Evolutionary conservation across 2,888 invertebrate genomes (phyloP).

Genomic region (Meteorus cinctellus): DNA sequence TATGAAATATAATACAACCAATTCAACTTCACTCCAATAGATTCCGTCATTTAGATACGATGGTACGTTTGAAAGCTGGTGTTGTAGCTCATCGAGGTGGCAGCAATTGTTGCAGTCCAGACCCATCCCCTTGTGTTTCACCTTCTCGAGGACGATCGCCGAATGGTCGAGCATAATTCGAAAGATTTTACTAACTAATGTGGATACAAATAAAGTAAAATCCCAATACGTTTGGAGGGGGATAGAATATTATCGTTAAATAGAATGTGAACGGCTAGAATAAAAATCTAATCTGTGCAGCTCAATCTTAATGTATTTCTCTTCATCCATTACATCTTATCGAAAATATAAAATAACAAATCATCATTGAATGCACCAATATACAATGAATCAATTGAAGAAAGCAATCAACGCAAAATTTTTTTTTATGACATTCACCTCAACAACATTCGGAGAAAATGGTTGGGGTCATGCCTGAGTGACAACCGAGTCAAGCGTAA

Average conservation of each 20-base stretch:
- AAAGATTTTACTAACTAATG: background rate
- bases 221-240: background rate
- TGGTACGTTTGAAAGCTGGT: conserved; percentile 83
- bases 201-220: background rate
- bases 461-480: background rate
- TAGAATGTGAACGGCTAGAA: background rate
- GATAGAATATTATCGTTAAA: background rate
- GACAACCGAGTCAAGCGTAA: conserved; percentile 29
- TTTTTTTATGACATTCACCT: background rate
- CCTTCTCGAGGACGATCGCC: conserved; percentile 68
- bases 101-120: conserved; percentile 79
- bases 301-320: background rate
- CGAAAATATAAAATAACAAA: background rate
- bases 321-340: background rate
- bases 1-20: conserved; percentile 2
- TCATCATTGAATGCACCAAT: background rate
- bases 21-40: conserved; percentile 72
- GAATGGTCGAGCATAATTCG: conserved; percentile 65
- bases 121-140: conserved; percentile 79
- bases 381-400: background rate
- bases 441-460: conserved; percentile 15
- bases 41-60: conserved; percentile 90
- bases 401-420: background rate
- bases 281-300: background rate
- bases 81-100: conserved; percentile 76